Evolutionary conservation across 2,888 invertebrate species (phyloP).

Genomic region (Linnaemya vulpina): DNA sequence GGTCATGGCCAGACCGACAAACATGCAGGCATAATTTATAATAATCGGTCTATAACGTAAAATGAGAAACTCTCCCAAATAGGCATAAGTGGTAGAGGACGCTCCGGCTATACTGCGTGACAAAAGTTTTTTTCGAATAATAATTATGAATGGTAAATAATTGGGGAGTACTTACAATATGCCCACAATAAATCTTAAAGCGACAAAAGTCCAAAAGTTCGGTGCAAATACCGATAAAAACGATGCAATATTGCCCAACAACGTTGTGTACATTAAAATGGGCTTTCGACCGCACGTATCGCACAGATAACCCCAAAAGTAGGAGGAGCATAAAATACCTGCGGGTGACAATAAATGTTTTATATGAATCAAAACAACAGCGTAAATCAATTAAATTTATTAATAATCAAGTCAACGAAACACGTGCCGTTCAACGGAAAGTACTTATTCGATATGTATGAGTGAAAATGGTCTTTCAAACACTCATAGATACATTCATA

Average conservation of each 20-base stretch:
- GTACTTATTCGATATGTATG: background rate
- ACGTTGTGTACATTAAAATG: conserved; percentile 83
- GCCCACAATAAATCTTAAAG: conserved; percentile 84
- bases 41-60: conserved; percentile 79
- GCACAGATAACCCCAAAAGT: conserved; percentile 85
- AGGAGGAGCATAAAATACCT: conserved; percentile 85
- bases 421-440: background rate
- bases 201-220: conserved; percentile 84
- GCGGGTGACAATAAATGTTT: conserved; percentile 22
- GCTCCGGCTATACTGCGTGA: conserved; percentile 82
- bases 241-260: conserved; percentile 83
- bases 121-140: background rate
- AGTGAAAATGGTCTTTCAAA: background rate
- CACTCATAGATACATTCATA: background rate
- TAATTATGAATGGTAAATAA: background rate
- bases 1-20: conserved; percentile 80
- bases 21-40: conserved; percentile 82
- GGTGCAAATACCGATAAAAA: conserved; percentile 84
- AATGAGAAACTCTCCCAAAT: conserved; percentile 83
- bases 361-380: background rate
- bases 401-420: background rate
- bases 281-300: conserved; percentile 84
- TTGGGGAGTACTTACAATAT: conserved; percentile 82
- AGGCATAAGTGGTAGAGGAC: conserved; percentile 82
- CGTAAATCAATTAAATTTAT: conserved; percentile 4